A percentile compares a stretch with the other conserved stretches of the same genome.
phyloP scores from a whole-genome alignment of 2,888 invertebrate species.

The Cataglyphis albicans region DNA sequence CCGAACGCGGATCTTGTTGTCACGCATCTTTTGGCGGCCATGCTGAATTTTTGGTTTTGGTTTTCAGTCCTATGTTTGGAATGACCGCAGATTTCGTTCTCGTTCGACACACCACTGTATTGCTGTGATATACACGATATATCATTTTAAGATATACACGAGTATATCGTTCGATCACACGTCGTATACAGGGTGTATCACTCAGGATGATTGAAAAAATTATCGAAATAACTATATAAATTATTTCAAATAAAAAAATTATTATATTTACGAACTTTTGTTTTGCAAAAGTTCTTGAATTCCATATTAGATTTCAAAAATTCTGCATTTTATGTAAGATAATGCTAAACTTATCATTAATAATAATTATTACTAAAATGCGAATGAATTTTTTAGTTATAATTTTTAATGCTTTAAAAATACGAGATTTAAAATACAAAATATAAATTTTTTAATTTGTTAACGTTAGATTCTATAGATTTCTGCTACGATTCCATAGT shows the following conservation, averaged over 20 bases:
- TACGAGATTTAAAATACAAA: neutral
- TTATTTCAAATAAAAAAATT: neutral
- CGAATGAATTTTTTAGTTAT: neutral
- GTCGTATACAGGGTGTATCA: conserved; percentile 43
- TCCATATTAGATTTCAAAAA: neutral
- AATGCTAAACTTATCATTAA: neutral
- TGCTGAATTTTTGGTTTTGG: conserved; percentile 74
- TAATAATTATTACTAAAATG: neutral
- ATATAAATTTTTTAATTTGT: neutral
- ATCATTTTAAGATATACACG: conserved; percentile 59
- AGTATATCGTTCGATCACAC: conserved; percentile 46
- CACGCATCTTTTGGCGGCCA: conserved; percentile 78
- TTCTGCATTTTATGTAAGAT: neutral
- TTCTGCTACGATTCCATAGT: conserved; percentile 6
- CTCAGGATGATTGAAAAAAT: neutral
- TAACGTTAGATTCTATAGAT: neutral
- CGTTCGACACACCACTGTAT: conserved; percentile 78
- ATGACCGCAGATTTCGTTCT: conserved; percentile 79
- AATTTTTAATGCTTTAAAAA: conserved; percentile 7
- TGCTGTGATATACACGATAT: conserved; percentile 66
- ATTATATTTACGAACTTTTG: neutral
- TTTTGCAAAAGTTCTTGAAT: neutral
- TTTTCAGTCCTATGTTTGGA: conserved; percentile 79
- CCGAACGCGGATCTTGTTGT: conserved; percentile 74
- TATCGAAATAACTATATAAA: neutral